A percentile compares a stretch with the other conserved stretches of the same genome.
phyloP scores from a whole-genome alignment of 2,888 invertebrate species.

The Lathronympha strigana region DNA sequence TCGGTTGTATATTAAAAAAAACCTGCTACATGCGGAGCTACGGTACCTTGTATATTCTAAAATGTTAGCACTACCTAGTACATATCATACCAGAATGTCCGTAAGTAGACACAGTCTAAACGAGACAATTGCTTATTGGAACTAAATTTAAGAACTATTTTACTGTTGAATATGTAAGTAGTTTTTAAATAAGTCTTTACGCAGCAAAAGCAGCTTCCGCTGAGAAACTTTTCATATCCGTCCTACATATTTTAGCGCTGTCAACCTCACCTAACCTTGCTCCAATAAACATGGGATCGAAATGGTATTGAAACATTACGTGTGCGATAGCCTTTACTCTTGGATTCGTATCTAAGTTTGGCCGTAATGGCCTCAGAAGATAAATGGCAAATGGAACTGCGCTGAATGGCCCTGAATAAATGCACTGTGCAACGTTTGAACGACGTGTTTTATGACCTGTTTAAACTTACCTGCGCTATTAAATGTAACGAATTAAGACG shows the following conservation, averaged over 20 bases:
- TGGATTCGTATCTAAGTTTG: conserved; percentile 47
- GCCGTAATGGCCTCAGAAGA: conserved; percentile 46
- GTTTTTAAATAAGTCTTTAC: too few species aligned
- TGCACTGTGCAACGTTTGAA: conserved; percentile 43
- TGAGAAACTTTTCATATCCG: too few species aligned
- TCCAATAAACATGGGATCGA: background rate
- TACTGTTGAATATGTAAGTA: too few species aligned
- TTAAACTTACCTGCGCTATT: conserved; percentile 42
- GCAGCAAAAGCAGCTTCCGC: too few species aligned
- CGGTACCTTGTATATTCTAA: too few species aligned
- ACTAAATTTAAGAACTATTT: too few species aligned
- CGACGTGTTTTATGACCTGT: conserved; percentile 42
- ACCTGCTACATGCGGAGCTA: too few species aligned
- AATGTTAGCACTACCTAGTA: too few species aligned
- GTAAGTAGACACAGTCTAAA: too few species aligned
- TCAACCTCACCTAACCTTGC: background rate
- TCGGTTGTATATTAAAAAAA: too few species aligned
- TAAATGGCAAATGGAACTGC: conserved; percentile 48
- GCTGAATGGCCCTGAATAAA: conserved; percentile 41
- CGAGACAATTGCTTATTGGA: too few species aligned
- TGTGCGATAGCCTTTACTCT: conserved; percentile 39
- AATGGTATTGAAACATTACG: conserved; percentile 23
- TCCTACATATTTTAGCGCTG: background rate
- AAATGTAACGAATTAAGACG: conserved; percentile 41
- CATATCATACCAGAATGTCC: too few species aligned